Percentiles rank a stretch among this genome's conserved stretches.
phyloP scores from a whole-genome alignment of 2,113 vertebrate species.

The Fulica atra region DNA sequence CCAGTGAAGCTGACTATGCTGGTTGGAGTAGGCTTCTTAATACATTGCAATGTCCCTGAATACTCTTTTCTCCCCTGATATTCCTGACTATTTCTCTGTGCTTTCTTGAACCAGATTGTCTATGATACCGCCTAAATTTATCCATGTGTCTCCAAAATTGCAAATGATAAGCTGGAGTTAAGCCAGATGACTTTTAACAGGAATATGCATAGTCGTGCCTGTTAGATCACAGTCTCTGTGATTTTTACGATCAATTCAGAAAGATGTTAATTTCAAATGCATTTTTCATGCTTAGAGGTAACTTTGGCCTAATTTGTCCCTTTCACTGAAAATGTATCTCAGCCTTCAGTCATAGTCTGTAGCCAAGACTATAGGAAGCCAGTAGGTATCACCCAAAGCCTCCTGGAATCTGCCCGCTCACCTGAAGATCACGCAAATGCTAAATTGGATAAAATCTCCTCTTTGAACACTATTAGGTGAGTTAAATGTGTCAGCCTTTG shows the following conservation, averaged over 20 bases:
- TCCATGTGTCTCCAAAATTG: not conserved
- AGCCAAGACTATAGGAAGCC: not conserved
- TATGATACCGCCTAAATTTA: not conserved
- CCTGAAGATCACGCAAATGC: not conserved
- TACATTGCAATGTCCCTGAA: not conserved
- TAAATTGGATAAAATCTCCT: not conserved
- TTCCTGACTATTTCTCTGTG: not conserved
- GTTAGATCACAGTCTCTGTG: not conserved
- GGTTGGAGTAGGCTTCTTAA: not conserved
- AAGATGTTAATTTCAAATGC: not conserved
- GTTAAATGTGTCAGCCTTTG: not conserved
- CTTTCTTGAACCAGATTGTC: not conserved
- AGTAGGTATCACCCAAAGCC: not conserved
- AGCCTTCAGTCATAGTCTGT: not conserved
- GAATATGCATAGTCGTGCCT: not conserved
- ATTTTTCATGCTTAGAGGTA: not conserved
- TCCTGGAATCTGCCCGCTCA: not conserved
- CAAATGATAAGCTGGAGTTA: not conserved
- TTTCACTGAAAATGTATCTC: not conserved
- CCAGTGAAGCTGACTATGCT: too few species aligned
- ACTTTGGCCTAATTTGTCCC: not conserved
- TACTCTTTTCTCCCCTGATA: not conserved
- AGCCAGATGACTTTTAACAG: not conserved
- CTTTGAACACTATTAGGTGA: not conserved
- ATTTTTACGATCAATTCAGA: not conserved